Evolutionary conservation across 64 coral and sea anemone species (phyloP).

Genomic region (Pocillopora damicornis): DNA sequence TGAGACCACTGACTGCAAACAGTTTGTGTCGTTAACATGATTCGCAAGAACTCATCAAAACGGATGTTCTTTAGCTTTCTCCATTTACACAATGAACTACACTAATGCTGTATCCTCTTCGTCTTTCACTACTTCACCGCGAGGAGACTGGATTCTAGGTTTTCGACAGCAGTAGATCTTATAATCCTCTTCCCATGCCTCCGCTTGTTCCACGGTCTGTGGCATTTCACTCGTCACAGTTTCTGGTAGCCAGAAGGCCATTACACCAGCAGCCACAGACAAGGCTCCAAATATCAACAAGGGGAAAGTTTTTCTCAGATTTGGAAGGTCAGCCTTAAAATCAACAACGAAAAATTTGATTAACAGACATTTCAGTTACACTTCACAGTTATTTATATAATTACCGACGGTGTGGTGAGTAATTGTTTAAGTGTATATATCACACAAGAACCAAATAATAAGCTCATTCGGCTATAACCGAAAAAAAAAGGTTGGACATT

Average conservation of each 20-base stretch:
- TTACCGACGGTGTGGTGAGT: too few species aligned
- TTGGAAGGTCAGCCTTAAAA: conserved; percentile 50
- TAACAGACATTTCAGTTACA: neutral
- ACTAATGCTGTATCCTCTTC: conserved; percentile 4
- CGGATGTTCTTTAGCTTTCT: neutral
- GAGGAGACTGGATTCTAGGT: neutral
- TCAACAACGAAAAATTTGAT: neutral
- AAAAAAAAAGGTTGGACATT: too few species aligned
- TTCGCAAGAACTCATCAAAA: too few species aligned
- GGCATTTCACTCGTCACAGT: conserved; percentile 58
- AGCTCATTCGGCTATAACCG: too few species aligned
- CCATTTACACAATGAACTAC: neutral
- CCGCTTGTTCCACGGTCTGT: conserved; percentile 69
- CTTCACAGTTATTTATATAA: neutral
- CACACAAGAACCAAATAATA: too few species aligned
- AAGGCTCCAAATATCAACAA: conserved; percentile 55
- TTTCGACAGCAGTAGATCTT: conserved; percentile 28
- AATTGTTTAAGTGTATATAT: too few species aligned
- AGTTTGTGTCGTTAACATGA: too few species aligned
- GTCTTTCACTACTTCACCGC: neutral
- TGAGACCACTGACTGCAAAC: too few species aligned
- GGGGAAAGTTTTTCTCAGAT: conserved; percentile 45
- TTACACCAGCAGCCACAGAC: conserved; percentile 47
- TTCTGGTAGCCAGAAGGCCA: conserved; percentile 55
- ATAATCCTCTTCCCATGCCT: conserved; percentile 67